Conservation (phyloP, 2,797 vertebrate species). For the Enteromius argenteus region DNA sequence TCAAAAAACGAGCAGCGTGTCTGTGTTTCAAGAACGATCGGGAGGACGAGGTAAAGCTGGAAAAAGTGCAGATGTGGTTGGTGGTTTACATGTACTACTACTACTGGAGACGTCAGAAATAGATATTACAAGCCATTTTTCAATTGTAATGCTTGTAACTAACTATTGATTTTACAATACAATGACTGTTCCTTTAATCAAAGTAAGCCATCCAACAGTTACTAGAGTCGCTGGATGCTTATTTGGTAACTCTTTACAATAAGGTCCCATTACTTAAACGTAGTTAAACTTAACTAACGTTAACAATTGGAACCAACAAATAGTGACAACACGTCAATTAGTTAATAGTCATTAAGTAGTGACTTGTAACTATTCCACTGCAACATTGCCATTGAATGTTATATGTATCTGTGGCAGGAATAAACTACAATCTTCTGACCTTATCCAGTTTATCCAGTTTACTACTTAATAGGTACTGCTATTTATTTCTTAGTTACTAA, state of each 20-base stretch:
- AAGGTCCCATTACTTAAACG: neutral
- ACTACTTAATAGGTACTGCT: no score
- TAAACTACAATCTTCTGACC: neutral
- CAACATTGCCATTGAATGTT: neutral
- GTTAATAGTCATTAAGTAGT: neutral
- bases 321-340: neutral
- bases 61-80: neutral
- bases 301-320: neutral
- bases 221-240: neutral
- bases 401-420: neutral
- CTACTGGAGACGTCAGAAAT: neutral
- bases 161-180: neutral
- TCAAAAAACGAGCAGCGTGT: conserved; percentile 93
- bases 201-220: neutral
- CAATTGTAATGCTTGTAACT: neutral
- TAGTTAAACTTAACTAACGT: neutral
- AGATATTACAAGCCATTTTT: neutral
- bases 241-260: neutral
- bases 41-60: conserved; percentile 89
- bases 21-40: conserved; percentile 89
- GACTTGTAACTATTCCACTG: neutral
- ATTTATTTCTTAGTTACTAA: neutral
- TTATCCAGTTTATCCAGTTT: neutral
- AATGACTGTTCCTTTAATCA: neutral
- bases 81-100: conserved; percentile 4